Percentiles rank a stretch among this genome's conserved stretches.
These are phyloP conservation scores for Guaruba guarouba DNA, from an alignment of 2,113 vertebrate species.

Conservation along the genomic window DNA sequence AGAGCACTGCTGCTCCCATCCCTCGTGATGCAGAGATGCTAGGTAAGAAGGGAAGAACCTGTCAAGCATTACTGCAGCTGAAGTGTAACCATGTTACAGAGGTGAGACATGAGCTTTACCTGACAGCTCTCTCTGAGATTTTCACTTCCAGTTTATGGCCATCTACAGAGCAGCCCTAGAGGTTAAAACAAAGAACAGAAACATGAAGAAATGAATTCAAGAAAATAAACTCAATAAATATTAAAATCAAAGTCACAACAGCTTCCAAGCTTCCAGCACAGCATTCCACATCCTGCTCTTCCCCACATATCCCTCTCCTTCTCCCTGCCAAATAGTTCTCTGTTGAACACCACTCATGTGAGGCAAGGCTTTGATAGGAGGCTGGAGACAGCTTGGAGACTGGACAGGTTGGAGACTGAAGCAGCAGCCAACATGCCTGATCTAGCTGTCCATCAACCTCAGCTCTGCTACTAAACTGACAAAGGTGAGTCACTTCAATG, in stretches of 20 bases:
- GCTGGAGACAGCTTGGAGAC: background rate
- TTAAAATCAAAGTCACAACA: background rate
- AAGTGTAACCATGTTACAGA: fast-evolving
- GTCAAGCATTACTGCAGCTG: background rate
- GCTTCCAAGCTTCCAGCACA: background rate
- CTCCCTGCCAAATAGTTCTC: background rate
- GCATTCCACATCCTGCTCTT: background rate
- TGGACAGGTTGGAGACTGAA: background rate
- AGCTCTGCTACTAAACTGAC: background rate
- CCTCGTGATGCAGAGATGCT: background rate
- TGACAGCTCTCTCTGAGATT: constrained; percentile 87
- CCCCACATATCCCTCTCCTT: background rate
- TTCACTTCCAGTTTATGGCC: constrained; percentile 89
- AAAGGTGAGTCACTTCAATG: background rate
- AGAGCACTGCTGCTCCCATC: background rate
- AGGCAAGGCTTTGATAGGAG: background rate
- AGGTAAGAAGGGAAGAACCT: background rate
- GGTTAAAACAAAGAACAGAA: background rate
- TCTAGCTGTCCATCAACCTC: background rate
- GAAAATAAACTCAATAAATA: background rate
- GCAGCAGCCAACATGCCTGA: background rate
- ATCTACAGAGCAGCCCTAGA: constrained; percentile 85
- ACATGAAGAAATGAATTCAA: background rate
- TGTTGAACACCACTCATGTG: background rate
- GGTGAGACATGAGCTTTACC: constrained; percentile 69